Conservation (phyloP, 1,140 invertebrate genomes). For the Cephus cinctus region DNA sequence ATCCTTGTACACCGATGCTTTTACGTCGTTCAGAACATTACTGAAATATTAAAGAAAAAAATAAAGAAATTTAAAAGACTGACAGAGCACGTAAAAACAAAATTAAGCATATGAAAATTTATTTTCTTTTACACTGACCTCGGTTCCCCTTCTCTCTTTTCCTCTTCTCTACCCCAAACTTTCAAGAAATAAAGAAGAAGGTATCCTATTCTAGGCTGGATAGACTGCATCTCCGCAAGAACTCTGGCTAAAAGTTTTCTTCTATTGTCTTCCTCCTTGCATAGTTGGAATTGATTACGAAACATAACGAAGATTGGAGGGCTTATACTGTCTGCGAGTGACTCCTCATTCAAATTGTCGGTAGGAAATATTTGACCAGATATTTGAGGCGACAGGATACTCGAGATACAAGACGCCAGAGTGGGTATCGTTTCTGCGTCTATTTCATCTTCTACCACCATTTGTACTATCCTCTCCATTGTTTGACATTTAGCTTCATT, state of each 20-base stretch:
- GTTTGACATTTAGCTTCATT: slow-evolving; percentile 66
- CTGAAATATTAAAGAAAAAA: slow-evolving; percentile 29
- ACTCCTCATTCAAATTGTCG: slow-evolving; percentile 55
- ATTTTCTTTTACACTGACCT: slow-evolving; percentile 28
- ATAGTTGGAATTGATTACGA: slow-evolving; percentile 68
- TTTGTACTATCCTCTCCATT: slow-evolving; percentile 70
- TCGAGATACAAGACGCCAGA: slow-evolving; percentile 57
- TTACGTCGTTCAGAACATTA: slow-evolving; percentile 67
- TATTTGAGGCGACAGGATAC: slow-evolving; percentile 57
- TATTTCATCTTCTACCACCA: slow-evolving; percentile 66
- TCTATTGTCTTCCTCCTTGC: slow-evolving; percentile 76
- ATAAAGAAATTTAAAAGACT: slow-evolving; percentile 8
- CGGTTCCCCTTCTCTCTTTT: slow-evolving; percentile 60
- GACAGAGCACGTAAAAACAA: not conserved
- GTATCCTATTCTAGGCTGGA: slow-evolving; percentile 77
- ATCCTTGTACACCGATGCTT: slow-evolving; percentile 80
- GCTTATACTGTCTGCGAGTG: slow-evolving; percentile 74
- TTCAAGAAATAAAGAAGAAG: slow-evolving; percentile 84
- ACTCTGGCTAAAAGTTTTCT: slow-evolving; percentile 72
- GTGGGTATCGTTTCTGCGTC: slow-evolving; percentile 63
- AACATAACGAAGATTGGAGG: slow-evolving; percentile 81
- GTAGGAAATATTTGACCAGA: slow-evolving; percentile 54
- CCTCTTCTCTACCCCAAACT: slow-evolving; percentile 66
- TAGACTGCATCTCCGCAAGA: slow-evolving; percentile 72
- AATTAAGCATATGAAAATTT: not conserved